A percentile compares a stretch with the other conserved stretches of the same genome.
phyloP scores from a whole-genome alignment of 2,113 vertebrate species.

The Antechinus flavipes region DNA sequence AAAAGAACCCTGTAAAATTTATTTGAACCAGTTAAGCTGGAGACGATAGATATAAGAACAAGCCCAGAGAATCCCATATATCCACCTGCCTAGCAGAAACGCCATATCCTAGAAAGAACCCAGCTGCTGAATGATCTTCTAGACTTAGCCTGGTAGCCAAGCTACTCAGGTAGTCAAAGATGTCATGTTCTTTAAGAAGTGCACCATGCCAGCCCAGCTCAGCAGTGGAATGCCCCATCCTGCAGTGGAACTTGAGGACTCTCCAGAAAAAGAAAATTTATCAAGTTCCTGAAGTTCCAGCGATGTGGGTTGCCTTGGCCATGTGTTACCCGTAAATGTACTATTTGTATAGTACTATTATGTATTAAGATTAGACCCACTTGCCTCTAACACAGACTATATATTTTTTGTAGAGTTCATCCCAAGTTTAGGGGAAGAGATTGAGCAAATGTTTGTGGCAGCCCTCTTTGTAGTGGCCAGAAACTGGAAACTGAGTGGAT shows the following conservation, averaged over 20 bases:
- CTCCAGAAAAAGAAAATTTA: neutral
- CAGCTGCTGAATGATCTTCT: neutral
- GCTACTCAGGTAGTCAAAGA: neutral
- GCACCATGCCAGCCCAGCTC: neutral
- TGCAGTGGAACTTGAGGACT: neutral
- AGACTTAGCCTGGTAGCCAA: neutral
- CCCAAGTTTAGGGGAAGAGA: neutral
- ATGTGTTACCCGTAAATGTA: neutral
- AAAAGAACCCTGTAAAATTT: neutral
- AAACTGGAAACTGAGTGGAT: too few species aligned
- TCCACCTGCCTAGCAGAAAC: neutral
- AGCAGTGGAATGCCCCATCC: neutral
- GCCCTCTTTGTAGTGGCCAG: too few species aligned
- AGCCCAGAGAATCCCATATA: neutral
- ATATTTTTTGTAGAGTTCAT: neutral
- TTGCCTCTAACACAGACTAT: neutral
- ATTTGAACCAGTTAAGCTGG: neutral
- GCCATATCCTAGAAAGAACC: neutral
- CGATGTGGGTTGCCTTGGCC: neutral
- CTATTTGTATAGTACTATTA: neutral
- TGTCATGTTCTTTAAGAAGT: neutral
- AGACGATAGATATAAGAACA: neutral
- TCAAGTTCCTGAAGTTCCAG: neutral
- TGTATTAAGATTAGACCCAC: neutral
- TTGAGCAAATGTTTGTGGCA: neutral